Evolutionary conservation across 2,113 vertebrate species (phyloP), one percentile per base, ranked within the genome.

Genomic region (Suncus etruscus): DNA sequence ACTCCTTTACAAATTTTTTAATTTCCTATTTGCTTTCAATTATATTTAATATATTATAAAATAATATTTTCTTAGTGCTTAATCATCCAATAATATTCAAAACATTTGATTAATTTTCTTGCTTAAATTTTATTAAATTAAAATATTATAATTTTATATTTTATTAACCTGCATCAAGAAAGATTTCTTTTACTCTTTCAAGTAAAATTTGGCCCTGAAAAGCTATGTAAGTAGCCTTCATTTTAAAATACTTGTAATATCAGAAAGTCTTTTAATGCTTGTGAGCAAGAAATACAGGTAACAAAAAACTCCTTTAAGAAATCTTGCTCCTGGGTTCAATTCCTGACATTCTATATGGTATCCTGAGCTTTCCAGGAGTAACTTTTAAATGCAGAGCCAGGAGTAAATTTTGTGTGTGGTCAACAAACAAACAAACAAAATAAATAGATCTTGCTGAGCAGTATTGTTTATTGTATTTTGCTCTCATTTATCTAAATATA

Each of bases 1-100:
- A 81, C 24, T 77, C 80, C 20, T 77, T 83, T 65, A 88, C n/a
- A n/a, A n/a, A n/a, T n/a, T n/a, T n/a, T n/a, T n/a, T 48, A 74
- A 39, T 39, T 39, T 39, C 39, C 5, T 39, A 39, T 78, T 80
- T 82, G 72, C 70, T 27, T 47, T 91, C 5, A 39, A 39, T 39
- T 39, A 39, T 39, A 39, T 39, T 39, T 5, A 39, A 39, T 3
- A 39, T 39, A 39, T 39, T 39, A 3, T 39, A 3, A 39, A 39
- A n/a, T n/a, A 39, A 39, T 39, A 39, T 39, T 39, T 39, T 39
- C 39, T 39, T 39, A 39, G 39, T 39, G 39, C 39, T 39, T 39
- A 39, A 39, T 39, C 39, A 39, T 39, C 39, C 39, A 39, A 39
- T 39, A 39, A 39, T 39, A 39, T 39, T 39, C 39, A 39, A 39